Percentiles rank a stretch among this genome's conserved stretches.
phyloP scores from a whole-genome alignment of 2,888 invertebrate genomes.

The Leptinotarsa haldemani region DNA sequence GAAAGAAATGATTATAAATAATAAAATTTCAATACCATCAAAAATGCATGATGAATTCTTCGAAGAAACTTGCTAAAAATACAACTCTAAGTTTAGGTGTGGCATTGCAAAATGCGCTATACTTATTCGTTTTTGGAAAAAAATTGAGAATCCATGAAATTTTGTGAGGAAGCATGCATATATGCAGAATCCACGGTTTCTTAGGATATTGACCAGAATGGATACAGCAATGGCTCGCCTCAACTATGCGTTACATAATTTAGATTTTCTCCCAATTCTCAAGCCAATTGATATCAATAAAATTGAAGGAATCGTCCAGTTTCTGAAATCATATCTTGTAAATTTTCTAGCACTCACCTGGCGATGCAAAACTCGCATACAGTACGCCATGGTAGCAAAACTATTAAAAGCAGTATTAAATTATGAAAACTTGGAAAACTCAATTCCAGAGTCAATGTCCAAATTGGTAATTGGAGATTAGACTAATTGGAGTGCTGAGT shows the following conservation, averaged over 20 bases:
- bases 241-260: background rate
- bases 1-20: conserved; percentile 45
- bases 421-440: conserved; percentile 31
- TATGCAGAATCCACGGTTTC: too few relatives aligned
- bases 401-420: conserved; percentile 18
- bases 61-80: background rate
- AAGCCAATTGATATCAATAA: background rate
- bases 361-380: conserved; percentile 81
- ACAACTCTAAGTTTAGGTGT: background rate
- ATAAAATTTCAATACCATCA: background rate
- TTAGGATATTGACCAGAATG: too few relatives aligned
- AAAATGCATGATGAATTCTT: background rate
- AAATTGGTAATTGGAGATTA: too few relatives aligned
- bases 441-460: too few relatives aligned
- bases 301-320: background rate
- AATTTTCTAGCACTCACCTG: conserved; percentile 69
- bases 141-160: too few relatives aligned
- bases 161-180: too few relatives aligned
- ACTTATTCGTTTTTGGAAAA: too few relatives aligned
- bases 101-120: too few relatives aligned
- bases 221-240: too few relatives aligned
- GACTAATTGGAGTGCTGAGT: too few relatives aligned
- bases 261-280: background rate
- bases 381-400: conserved; percentile 76
- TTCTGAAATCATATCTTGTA: background rate